Base-by-base conservation (phyloP, 64 coral and sea anemone genomes). In the Acropora tenuis region DNA sequence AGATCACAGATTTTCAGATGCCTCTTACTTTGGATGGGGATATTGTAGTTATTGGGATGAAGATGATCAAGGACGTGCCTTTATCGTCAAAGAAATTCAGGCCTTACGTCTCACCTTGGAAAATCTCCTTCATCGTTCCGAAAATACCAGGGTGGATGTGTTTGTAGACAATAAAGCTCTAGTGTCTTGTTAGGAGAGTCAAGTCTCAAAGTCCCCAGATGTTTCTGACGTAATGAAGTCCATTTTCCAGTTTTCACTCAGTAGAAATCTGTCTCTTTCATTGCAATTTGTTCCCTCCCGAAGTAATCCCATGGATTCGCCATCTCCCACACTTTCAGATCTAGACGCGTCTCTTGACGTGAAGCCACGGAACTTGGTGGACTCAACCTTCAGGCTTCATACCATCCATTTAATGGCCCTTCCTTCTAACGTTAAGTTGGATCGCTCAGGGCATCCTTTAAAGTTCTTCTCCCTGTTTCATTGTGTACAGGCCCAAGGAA, bases 131-230 rank as follows among this genome's bases (percentile, higher is more conserved):
- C 17, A 7, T 40, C 1, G 6, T 40, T 61, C 11, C 45, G 41
- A 1, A 1, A 85, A 85, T 58, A 69, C 82, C 2, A 59, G 58
- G 15, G 3, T 85, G 1, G 82, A 85, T 61, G 82, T 67, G n/a
- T 85, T 85, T 43, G 67, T 66, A 3, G 82, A 85, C 50, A 85
- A 66, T 61, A 85, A 85, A 55, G 76, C 67, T 1, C 58, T 85
- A 13, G 43, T 85, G 5, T 6, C 19, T 18, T 69, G 82, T 15
- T 85, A 61, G 82, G 82, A 85, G 12, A 85, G 45, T 11, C 82
- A 85, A 44, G 58, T 85, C 15, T 85, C 82, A 15, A 85, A 57
- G 47, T 69, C n/a, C 63, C 60, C 57, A 68, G 40, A n/a, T 43
- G 13, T 66, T 6, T 68, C 59, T 2, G 19, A 67, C 4, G 42